Percentiles rank a stretch among this genome's conserved stretches.
Evolutionary conservation across 2,888 invertebrate genomes (phyloP).

Genomic region (Coelopa pilipes): DNA sequence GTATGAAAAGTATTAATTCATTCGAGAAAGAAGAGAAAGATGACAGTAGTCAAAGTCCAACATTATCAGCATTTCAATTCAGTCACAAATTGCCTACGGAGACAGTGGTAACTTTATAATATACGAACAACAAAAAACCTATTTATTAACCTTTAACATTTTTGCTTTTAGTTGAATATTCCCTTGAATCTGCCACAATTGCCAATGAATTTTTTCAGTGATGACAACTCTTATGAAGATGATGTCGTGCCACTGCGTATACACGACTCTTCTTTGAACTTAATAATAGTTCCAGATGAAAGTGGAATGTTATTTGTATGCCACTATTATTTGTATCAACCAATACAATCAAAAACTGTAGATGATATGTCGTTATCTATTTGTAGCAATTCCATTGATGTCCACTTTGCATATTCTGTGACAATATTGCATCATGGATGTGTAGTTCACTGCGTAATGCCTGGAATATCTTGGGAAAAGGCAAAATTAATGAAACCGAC

Average conservation of each 20-base stretch:
- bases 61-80: conserved; percentile 85
- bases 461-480: conserved; percentile 81
- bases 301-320: conserved; percentile 81
- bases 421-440: conserved; percentile 85
- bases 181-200: conserved; percentile 82
- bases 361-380: conserved; percentile 47
- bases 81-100: conserved; percentile 88
- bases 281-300: conserved; percentile 81
- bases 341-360: conserved; percentile 68
- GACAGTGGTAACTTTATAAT: conserved; percentile 74
- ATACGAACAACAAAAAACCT: background rate
- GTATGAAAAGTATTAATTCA: conserved; percentile 73
- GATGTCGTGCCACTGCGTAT: conserved; percentile 82
- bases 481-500: conserved; percentile 82
- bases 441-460: conserved; percentile 84
- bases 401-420: conserved; percentile 87
- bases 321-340: conserved; percentile 86
- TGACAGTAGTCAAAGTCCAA: conserved; percentile 73
- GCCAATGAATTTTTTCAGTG: conserved; percentile 68
- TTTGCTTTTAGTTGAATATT: conserved; percentile 77
- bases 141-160: too few species aligned
- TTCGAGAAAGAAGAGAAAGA: conserved; percentile 69
- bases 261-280: conserved; percentile 83
- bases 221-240: conserved; percentile 78
- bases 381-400: conserved; percentile 61